Conservation (phyloP, 2,888 invertebrate genomes). For the Sylvicola cinctus region DNA sequence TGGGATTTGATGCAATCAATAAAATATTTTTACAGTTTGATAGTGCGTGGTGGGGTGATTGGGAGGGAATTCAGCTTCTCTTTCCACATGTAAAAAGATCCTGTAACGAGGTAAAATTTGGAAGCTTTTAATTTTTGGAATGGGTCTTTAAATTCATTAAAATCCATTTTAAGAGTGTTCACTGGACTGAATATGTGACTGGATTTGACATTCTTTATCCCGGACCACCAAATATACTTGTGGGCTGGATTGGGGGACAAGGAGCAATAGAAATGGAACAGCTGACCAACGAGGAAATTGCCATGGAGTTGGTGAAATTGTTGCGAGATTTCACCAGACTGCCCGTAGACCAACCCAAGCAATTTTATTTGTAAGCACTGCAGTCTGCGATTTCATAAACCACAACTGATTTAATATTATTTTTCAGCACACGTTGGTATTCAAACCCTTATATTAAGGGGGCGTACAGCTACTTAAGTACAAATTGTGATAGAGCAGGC, state of each 20-base stretch:
- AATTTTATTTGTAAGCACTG: conserved; percentile 24
- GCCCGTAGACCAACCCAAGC: conserved; percentile 27
- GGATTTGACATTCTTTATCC: conserved; percentile 40
- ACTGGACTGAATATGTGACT: conserved; percentile 36
- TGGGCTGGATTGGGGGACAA: conserved; percentile 43
- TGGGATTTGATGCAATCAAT: conserved; percentile 43
- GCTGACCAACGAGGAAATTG: conserved; percentile 28
- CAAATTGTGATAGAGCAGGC: conserved; percentile 24
- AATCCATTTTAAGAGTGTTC: neutral
- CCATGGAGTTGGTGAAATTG: conserved; percentile 28
- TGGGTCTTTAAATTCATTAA: too few species aligned
- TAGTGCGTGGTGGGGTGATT: conserved; percentile 35
- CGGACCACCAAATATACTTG: conserved; percentile 27
- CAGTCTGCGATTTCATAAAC: conserved; percentile 1
- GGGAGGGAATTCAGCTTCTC: conserved; percentile 10
- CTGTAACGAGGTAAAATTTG: neutral
- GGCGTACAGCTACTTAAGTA: conserved; percentile 35
- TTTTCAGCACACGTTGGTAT: conserved; percentile 32
- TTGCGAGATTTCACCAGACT: conserved; percentile 28
- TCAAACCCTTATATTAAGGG: conserved; percentile 33
- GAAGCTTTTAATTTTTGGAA: too few species aligned
- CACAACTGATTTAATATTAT: conserved; percentile 7
- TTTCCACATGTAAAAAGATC: conserved; percentile 5
- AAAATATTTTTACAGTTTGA: conserved; percentile 46
- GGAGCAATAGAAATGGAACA: conserved; percentile 36